phyloP scores from a whole-genome alignment of 1,140 invertebrate genomes.

The Brachionus plicatilis region DNA sequence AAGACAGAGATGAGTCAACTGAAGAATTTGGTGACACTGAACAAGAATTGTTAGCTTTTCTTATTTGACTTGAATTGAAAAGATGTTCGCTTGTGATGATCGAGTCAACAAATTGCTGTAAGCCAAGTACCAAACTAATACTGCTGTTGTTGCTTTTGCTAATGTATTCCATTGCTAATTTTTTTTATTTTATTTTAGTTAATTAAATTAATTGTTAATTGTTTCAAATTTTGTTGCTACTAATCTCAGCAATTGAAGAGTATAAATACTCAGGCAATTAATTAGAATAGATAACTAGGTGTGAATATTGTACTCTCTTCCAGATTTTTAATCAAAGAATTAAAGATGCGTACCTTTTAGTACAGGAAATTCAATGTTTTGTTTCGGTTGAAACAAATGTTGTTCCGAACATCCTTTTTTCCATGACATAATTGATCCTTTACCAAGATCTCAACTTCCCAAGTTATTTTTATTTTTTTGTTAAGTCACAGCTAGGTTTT shows the following conservation, averaged over 20 bases:
- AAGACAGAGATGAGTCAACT: not conserved
- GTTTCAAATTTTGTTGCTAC: not conserved
- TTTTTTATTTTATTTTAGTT: too few species aligned
- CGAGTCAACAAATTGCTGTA: not conserved
- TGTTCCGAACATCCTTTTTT: not conserved
- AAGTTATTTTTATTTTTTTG: too few species aligned
- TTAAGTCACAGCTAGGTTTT: too few species aligned
- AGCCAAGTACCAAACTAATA: not conserved
- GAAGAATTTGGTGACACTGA: not conserved
- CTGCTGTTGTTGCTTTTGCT: not conserved
- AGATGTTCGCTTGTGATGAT: not conserved
- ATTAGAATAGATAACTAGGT: not conserved
- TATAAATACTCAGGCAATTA: slow-evolving; percentile 1
- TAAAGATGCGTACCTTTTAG: not conserved
- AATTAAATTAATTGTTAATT: too few species aligned
- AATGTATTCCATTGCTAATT: not conserved
- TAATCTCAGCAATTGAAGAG: not conserved
- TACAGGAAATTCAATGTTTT: not conserved
- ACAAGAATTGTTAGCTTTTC: not conserved
- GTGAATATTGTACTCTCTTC: not conserved
- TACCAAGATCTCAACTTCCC: too few species aligned
- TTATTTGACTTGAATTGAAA: too few species aligned
- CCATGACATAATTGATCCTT: too few species aligned
- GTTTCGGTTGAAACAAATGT: not conserved
- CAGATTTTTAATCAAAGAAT: not conserved